Evolutionary conservation across 2,113 vertebrate species (phyloP), one percentile per base, ranked within the genome.

Genomic region (Opisthocomus hoazin): DNA sequence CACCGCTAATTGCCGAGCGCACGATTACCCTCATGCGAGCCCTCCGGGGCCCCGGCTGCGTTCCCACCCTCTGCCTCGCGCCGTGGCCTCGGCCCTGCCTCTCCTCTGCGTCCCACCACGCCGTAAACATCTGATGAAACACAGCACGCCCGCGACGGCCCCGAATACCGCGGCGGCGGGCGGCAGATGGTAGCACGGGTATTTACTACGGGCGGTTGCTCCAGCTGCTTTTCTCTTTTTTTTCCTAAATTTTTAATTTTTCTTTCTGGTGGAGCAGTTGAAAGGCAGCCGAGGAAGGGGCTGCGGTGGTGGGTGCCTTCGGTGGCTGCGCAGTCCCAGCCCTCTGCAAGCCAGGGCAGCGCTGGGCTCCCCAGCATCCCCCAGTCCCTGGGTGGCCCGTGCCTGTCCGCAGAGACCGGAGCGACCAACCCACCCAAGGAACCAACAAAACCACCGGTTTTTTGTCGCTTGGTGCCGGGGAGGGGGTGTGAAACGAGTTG

Each of bases 351-450:
- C 68, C 11, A 4, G 15, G 29, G 4, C 36, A 64, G 5, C 4
- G 4, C 46, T 36, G 88, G 29, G 32, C n/a, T 90, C 36, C 41
- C 43, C 26, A 4, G 48, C 46, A 57, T 77, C 16, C 50, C n/a
- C 29, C 1, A 0, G 54, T 45, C 56, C 66, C 81, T 69, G 70
- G n/a, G 45, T 69, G 80, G 27, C 43, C 43, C 0, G 0, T 81
- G n/a, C 15, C 63, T 1, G 0, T 57, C 37, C 0, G 0, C 29
- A 11, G 75, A 26, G 29, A 24, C 3, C 0, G 11, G 22, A 74
- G 18, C 0, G 3, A 77, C n/a, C 29, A 39, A 43, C 48, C 30
- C 39, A 65, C 50, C 8, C 60, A 26, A 60, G 23, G 58, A 74
- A 51, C 22, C 23, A 48, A 15, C 34, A 39, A 51, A 84, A 34